These are phyloP conservation scores for Ophioninae sp. DNA, from an alignment of 2,888 invertebrate genomes.

Conservation along the genomic window DNA sequence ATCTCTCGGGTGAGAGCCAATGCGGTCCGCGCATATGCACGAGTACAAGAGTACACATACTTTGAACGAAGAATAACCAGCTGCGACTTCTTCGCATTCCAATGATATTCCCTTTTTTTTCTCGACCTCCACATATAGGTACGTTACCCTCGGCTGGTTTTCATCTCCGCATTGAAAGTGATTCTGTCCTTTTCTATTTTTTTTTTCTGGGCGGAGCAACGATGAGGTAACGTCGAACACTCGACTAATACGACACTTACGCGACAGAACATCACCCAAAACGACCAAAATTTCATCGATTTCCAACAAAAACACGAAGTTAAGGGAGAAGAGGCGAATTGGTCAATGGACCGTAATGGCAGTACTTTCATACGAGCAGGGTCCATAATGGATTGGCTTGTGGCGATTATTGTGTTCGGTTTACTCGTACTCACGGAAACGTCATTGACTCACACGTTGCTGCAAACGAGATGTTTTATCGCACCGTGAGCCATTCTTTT, in stretches of 20 bases:
- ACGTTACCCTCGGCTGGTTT: constrained; percentile 11
- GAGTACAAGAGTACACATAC: neutral
- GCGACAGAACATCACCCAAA: constrained; percentile 51
- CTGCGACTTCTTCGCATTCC: constrained; percentile 44
- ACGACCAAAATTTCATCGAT: constrained; percentile 61
- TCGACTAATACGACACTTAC: constrained; percentile 57
- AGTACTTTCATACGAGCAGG: constrained; percentile 58
- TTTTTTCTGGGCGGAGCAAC: constrained; percentile 32
- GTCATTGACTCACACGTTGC: neutral
- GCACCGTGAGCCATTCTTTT: constrained; percentile 23
- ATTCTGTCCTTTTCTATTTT: constrained; percentile 14
- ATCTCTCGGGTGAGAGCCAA: constrained; percentile 63
- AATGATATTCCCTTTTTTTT: constrained; percentile 48
- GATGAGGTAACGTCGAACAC: constrained; percentile 48
- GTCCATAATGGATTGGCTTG: constrained; percentile 54
- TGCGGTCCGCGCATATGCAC: constrained; percentile 10
- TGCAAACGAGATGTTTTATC: constrained; percentile 26
- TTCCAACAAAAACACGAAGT: constrained; percentile 59
- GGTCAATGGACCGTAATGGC: constrained; percentile 67
- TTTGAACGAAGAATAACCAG: constrained; percentile 43
- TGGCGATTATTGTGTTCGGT: constrained; percentile 48
- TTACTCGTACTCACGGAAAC: constrained; percentile 35
- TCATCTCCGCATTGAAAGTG: constrained; percentile 32
- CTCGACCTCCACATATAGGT: constrained; percentile 3
- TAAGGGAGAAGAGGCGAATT: constrained; percentile 49